Conservation (phyloP, 2,888 invertebrate genomes). For the Glaucopsyche alexis region DNA sequence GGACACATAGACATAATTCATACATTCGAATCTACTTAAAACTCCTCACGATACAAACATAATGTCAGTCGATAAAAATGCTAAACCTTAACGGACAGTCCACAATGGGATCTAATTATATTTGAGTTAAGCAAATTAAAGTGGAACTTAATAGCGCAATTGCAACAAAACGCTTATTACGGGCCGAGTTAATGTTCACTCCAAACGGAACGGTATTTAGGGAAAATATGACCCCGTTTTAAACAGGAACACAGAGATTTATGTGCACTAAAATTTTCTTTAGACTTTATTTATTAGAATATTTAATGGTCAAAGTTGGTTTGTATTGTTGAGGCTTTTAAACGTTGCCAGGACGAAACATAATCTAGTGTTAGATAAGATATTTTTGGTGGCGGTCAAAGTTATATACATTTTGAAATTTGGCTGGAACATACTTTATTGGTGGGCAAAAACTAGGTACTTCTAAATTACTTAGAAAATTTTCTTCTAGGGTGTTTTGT, state of each 20-base stretch:
- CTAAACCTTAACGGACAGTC: not conserved
- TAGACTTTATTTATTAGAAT: slow-evolving; percentile 15
- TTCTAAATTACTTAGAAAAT: too few relatives aligned
- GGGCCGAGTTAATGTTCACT: slow-evolving; percentile 42
- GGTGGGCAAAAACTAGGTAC: too few relatives aligned
- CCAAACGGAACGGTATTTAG: slow-evolving; percentile 42
- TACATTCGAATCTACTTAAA: too few relatives aligned
- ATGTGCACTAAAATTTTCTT: slow-evolving; percentile 34
- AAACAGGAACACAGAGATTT: slow-evolving; percentile 40
- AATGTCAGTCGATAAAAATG: not conserved
- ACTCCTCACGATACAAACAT: too few relatives aligned
- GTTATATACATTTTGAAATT: too few relatives aligned
- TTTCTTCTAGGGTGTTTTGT: too few relatives aligned
- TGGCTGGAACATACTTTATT: too few relatives aligned
- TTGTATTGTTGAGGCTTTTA: not conserved
- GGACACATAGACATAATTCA: too few relatives aligned
- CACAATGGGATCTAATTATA: slow-evolving; percentile 21
- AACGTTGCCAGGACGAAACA: too few relatives aligned
- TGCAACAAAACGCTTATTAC: slow-evolving; percentile 40
- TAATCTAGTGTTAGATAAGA: too few relatives aligned
- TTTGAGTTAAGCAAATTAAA: slow-evolving; percentile 34
- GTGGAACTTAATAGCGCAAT: slow-evolving; percentile 32
- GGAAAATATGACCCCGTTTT: slow-evolving; percentile 43
- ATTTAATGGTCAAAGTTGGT: not conserved
- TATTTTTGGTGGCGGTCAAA: too few relatives aligned